Conservation (phyloP, 1,140 invertebrate genomes). For the Paralvinella palmiformis region DNA sequence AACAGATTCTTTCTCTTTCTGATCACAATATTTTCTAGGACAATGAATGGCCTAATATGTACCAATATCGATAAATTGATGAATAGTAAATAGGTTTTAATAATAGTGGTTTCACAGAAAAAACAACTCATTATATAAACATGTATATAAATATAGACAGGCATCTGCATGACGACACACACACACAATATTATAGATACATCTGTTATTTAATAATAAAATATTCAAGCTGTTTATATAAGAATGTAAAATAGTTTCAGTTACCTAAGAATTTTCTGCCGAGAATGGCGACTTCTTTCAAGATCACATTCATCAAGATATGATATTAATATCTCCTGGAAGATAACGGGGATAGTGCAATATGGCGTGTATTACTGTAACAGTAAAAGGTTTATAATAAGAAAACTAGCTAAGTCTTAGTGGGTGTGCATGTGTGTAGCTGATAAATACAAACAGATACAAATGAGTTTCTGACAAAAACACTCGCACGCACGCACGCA, state of each 20-base stretch:
- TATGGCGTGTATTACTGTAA: neutral
- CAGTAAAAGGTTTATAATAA: neutral
- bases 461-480: neutral
- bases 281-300: conserved; percentile 72
- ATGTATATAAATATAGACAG: too few species aligned
- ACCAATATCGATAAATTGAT: neutral
- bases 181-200: neutral
- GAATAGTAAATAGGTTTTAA: neutral
- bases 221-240: too few species aligned
- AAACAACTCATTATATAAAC: conserved; percentile 26
- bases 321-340: conserved; percentile 76
- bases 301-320: conserved; percentile 82
- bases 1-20: too few species aligned
- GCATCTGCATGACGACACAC: too few species aligned
- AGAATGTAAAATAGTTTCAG: conserved; percentile 6
- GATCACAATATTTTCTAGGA: neutral
- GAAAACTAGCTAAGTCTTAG: neutral
- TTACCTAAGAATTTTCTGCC: conserved; percentile 68
- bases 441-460: neutral
- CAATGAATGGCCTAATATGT: neutral
- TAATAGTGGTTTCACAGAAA: neutral
- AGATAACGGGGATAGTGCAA: conserved; percentile 13
- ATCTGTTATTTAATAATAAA: conserved; percentile 6
- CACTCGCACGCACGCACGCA: neutral
- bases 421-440: neutral